Evolutionary conservation across 2,797 vertebrate genomes (phyloP).

Genomic region (Centroberyx gerrardi): DNA sequence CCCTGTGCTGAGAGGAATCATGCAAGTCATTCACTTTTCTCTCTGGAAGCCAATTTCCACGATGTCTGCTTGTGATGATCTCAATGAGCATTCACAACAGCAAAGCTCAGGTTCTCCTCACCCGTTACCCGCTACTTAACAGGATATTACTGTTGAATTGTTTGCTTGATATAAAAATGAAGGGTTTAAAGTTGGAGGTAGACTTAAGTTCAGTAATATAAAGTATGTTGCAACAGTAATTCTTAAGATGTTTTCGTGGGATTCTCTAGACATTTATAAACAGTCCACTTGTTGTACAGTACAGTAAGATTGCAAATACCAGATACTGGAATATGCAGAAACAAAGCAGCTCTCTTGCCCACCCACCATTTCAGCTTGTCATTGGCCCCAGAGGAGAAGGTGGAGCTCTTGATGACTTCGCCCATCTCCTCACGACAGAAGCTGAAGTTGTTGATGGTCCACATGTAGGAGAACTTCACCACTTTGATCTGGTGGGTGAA

Average conservation of each 20-base stretch:
- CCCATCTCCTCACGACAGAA: slow-evolving; percentile 99
- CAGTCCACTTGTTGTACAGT: not conserved
- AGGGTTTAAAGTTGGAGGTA: not conserved
- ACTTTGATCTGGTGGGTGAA: slow-evolving; percentile 93
- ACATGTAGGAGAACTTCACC: slow-evolving; percentile 99
- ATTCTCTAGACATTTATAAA: not conserved
- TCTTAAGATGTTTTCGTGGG: not conserved
- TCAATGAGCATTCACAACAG: not conserved
- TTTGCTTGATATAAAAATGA: not conserved
- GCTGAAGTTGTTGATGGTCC: slow-evolving; percentile 99
- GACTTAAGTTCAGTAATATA: not conserved
- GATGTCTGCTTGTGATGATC: not conserved
- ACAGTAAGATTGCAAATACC: not conserved
- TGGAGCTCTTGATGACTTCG: slow-evolving; percentile 98
- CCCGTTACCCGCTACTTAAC: too few species aligned
- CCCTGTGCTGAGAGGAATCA: too few species aligned
- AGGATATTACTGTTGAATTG: not conserved
- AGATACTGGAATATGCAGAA: not conserved
- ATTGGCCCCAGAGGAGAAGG: slow-evolving; percentile 98
- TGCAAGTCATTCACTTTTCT: not conserved
- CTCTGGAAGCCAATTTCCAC: not conserved
- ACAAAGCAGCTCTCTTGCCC: not conserved
- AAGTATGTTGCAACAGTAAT: not conserved
- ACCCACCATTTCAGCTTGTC: slow-evolving; percentile 97
- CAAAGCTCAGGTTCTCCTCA: not conserved